Evolutionary conservation across 2,113 vertebrate genomes (phyloP).

Genomic region (Microcebus murinus): DNA sequence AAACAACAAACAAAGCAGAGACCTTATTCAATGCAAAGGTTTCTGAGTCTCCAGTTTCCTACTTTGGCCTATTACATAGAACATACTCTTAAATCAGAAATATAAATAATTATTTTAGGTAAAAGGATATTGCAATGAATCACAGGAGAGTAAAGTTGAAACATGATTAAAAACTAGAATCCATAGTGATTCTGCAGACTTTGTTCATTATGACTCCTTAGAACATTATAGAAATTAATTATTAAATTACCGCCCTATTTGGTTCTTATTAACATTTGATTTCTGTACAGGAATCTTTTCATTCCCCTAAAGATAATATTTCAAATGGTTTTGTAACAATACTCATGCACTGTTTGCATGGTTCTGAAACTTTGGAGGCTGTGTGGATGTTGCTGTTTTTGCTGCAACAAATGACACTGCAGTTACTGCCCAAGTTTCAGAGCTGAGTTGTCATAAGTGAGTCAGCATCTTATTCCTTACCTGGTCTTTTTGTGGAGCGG

Average conservation of each 20-base stretch:
- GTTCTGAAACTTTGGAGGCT: not conserved
- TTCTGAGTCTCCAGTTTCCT: not conserved
- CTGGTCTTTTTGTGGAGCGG: constrained; percentile 77
- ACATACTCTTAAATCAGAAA: not conserved
- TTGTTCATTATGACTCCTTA: not conserved
- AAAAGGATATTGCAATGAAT: not conserved
- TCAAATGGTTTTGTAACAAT: not conserved
- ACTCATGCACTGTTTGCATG: not conserved
- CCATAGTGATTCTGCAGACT: not conserved
- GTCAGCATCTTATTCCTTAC: constrained; percentile 65
- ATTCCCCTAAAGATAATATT: not conserved
- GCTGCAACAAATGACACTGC: not conserved
- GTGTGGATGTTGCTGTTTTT: not conserved
- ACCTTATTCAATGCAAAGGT: not conserved
- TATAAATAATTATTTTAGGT: not conserved
- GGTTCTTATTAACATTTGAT: not conserved
- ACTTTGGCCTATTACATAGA: not conserved
- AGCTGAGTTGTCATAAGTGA: not conserved
- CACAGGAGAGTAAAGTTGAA: not conserved
- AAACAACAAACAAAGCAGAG: not conserved
- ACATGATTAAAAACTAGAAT: not conserved
- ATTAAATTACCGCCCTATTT: not conserved
- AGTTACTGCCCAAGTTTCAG: not conserved
- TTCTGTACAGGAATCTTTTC: not conserved
- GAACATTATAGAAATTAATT: not conserved